These are phyloP conservation scores for Cheilosia soror DNA, from an alignment of 2,888 invertebrate genomes.

Conservation along the genomic window DNA sequence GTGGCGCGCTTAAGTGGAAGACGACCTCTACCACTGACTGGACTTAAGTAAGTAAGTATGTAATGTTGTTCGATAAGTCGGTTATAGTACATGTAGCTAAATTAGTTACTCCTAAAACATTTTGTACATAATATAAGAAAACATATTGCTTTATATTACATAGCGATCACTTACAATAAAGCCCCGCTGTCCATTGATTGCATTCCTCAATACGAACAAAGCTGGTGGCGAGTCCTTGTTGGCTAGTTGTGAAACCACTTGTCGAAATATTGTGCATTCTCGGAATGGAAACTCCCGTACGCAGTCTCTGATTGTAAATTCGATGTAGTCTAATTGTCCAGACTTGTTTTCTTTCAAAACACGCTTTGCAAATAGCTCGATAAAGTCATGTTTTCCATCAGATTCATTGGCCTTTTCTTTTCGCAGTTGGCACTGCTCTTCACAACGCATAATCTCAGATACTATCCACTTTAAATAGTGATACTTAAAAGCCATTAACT, in stretches of 20 bases:
- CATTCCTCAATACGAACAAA: constrained; percentile 89
- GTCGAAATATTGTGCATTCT: constrained; percentile 95
- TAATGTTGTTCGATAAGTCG: too few relatives aligned
- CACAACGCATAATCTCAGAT: constrained; percentile 88
- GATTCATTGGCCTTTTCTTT: constrained; percentile 81
- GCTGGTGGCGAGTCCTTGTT: constrained; percentile 89
- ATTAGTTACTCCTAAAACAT: too few relatives aligned
- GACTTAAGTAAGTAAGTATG: too few relatives aligned
- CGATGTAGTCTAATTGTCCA: constrained; percentile 88
- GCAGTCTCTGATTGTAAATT: constrained; percentile 91
- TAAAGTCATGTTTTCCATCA: constrained; percentile 85
- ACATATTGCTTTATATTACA: not conserved
- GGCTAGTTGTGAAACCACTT: constrained; percentile 90
- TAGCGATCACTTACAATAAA: constrained; percentile 85
- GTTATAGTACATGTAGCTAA: too few relatives aligned
- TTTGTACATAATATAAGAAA: not conserved
- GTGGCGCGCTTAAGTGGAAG: too few relatives aligned
- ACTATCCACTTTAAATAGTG: constrained; percentile 92
- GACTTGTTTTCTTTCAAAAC: constrained; percentile 90
- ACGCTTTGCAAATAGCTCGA: constrained; percentile 90
- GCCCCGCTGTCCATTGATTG: constrained; percentile 94
- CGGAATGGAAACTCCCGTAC: constrained; percentile 95
- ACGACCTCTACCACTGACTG: too few relatives aligned
- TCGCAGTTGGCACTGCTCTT: constrained; percentile 86
- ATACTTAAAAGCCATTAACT: constrained; percentile 95